Evolutionary conservation across 2,888 invertebrate species (phyloP).

Genomic region (Tuta absoluta): DNA sequence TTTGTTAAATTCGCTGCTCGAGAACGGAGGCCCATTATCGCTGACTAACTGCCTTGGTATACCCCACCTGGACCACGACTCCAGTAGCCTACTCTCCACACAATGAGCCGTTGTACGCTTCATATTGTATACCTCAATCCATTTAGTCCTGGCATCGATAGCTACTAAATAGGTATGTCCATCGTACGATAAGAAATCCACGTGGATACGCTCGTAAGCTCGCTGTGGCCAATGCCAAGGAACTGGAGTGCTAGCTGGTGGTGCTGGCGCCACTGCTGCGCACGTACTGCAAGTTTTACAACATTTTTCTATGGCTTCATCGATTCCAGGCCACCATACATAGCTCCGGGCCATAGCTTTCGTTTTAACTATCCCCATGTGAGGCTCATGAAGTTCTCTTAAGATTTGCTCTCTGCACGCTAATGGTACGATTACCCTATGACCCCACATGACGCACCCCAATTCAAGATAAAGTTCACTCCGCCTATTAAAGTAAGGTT

Average conservation of each 20-base stretch:
- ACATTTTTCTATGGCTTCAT: not conserved
- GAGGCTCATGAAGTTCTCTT: not conserved
- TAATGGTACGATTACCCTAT: not conserved
- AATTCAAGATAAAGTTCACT: not conserved
- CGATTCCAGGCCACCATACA: no score
- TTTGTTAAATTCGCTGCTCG: not conserved
- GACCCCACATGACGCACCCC: not conserved
- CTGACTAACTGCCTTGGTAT: constrained; percentile 8
- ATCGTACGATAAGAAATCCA: no score
- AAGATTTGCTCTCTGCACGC: not conserved
- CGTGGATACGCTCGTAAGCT: no score
- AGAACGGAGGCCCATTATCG: constrained; percentile 21
- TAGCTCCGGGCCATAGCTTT: not conserved
- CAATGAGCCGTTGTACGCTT: not conserved
- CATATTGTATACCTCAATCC: not conserved
- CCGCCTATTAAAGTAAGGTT: not conserved
- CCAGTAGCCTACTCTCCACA: not conserved
- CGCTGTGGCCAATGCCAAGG: no score
- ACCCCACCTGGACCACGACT: not conserved
- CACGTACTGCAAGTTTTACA: not conserved
- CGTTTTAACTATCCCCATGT: not conserved
- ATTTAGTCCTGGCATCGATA: no score
- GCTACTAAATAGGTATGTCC: no score
- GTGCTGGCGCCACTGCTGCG: not conserved
- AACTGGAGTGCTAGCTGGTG: not conserved